Base-by-base conservation (phyloP, 1,140 invertebrate genomes). In the Sminthurinus signatus region DNA sequence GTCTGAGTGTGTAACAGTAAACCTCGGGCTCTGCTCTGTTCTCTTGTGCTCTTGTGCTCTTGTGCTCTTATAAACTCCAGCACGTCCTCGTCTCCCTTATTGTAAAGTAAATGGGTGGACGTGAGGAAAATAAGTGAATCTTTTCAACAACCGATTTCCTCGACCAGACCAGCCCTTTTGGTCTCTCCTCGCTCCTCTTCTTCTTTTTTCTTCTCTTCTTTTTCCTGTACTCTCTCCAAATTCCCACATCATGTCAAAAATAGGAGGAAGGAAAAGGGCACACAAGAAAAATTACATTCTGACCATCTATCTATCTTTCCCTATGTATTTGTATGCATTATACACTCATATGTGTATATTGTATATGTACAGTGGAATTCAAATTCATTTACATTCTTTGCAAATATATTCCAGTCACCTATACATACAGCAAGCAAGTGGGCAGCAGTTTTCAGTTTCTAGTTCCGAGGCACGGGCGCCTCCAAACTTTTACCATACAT, bases 31-130 rank as follows among this genome's bases (percentile, higher is more conserved):
- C n/a, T n/a, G n/a, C n/a, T n/a, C n/a, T n/a, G n/a, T n/a, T n/a
- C n/a, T 59, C 56, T 43, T 44, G 27, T 15, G 42, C 17, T 36
- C 50, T 28, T 50, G 44, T 32, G 36, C 44, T 60, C 15, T 32
- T 52, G 10, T 5, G 32, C 27, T 32, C n/a, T 50, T 31, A 14
- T 14, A n/a, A 60, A 61, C 48, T 25, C 32, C 32, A 43, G 32
- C 50, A 52, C 60, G 48, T 62, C 28, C 36, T n/a, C 23, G 12
- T 10, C 19, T 14, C 28, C 43, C 42, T 27, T 46, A 56, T 62
- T 56, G 27, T 62, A 62, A 44, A 31, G 60, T 52, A 61, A 62
- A 62, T 56, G 36, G 52, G 28, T 8, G 21, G 27, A 62, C 61
- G 61, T 62, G 61, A 62, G 48, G 39, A 39, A 62, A 62, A 56